phyloP scores from a whole-genome alignment of 2,797 vertebrate species.

The Anas georgica region DNA sequence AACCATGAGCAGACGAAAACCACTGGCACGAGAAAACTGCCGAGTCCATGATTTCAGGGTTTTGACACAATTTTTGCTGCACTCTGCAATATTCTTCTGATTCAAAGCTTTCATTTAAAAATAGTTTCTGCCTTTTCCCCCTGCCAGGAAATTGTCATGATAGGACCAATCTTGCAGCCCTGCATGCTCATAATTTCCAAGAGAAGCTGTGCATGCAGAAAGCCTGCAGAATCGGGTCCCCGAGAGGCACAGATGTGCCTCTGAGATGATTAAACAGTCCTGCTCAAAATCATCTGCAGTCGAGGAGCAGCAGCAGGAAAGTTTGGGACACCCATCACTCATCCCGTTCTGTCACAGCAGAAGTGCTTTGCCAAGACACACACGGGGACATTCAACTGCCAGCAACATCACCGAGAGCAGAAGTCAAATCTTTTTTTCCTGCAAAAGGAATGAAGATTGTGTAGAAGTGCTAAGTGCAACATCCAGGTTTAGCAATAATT shows the following conservation, averaged over 20 bases:
- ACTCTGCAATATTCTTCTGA: slow-evolving; percentile 55
- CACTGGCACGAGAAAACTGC: slow-evolving; percentile 29
- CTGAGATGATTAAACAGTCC: not conserved
- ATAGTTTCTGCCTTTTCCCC: slow-evolving; percentile 31
- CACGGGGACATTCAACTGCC: not conserved
- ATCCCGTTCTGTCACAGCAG: not conserved
- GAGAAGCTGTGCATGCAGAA: not conserved
- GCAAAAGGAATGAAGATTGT: not conserved
- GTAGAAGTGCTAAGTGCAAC: not conserved
- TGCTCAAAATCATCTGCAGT: not conserved
- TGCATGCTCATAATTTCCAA: slow-evolving; percentile 22
- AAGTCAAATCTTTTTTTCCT: not conserved
- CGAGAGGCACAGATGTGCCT: slow-evolving; percentile 4
- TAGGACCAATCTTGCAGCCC: slow-evolving; percentile 1
- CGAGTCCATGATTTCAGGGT: slow-evolving; percentile 38
- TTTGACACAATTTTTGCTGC: slow-evolving; percentile 56
- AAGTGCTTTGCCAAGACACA: not conserved
- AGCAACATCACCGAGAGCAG: not conserved
- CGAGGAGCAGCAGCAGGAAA: not conserved
- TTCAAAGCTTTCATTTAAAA: slow-evolving; percentile 65
- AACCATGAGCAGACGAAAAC: slow-evolving; percentile 39
- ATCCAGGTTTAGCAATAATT: not conserved
- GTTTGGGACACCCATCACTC: not conserved
- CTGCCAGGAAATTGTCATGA: slow-evolving; percentile 43
- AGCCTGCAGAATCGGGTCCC: not conserved